These are phyloP conservation scores for Scaptomyza polygonia DNA, from an alignment of 2,888 invertebrate species.

Conservation along the genomic window DNA sequence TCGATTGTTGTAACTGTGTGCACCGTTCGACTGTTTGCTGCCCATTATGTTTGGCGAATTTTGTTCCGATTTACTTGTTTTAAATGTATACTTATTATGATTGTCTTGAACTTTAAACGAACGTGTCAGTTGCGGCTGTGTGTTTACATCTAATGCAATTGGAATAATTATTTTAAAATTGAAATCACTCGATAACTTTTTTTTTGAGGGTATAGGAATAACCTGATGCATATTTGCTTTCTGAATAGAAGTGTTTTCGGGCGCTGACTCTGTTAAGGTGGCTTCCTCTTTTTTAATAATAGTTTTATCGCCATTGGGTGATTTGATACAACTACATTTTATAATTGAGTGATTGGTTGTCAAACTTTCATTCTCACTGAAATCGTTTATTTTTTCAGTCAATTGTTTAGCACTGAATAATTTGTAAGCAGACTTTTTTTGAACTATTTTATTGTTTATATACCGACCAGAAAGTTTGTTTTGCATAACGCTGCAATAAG, in stretches of 20 bases:
- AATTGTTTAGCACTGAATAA: constrained; percentile 23
- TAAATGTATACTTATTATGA: constrained; percentile 46
- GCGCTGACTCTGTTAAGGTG: background rate
- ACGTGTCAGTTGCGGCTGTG: constrained; percentile 12
- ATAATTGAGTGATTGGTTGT: constrained; percentile 27
- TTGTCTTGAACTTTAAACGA: constrained; percentile 49
- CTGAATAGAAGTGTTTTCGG: constrained; percentile 6
- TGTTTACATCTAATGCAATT: constrained; percentile 30
- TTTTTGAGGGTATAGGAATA: constrained; percentile 1
- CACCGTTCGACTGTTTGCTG: constrained; percentile 57
- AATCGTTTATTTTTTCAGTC: constrained; percentile 16
- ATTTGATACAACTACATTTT: constrained; percentile 47
- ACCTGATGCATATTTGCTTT: constrained; percentile 13
- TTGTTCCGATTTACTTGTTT: constrained; percentile 83
- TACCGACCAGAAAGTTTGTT: constrained; percentile 75
- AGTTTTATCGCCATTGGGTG: constrained; percentile 31
- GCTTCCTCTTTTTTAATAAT: constrained; percentile 34
- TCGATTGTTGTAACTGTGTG: constrained; percentile 74
- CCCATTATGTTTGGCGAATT: constrained; percentile 83
- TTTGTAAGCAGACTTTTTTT: constrained; percentile 28
- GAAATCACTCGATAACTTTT: constrained; percentile 23
- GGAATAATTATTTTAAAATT: constrained; percentile 17
- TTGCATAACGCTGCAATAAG: constrained; percentile 53
- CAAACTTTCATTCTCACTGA: constrained; percentile 16
- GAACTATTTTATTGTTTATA: constrained; percentile 65